Percentiles rank a stretch among this genome's conserved stretches.
phyloP scores from a whole-genome alignment of 1,140 invertebrate species.

The Polypedilum vanderplanki region DNA sequence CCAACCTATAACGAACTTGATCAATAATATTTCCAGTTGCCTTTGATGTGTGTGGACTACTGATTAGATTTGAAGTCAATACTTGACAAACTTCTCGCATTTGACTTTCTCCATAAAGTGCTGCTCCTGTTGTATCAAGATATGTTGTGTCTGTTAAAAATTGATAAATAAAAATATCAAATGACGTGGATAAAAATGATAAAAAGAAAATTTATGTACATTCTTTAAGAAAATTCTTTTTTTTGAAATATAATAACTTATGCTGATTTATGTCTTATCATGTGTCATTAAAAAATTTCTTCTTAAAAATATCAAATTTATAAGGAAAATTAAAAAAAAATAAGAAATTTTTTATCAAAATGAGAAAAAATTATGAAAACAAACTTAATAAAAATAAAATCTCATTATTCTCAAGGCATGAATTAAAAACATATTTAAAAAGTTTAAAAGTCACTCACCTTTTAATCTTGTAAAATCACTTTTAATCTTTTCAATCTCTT shows the following conservation, averaged over 20 bases:
- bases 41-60: conserved; percentile 84
- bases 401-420: background rate
- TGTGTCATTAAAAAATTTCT: too few relatives aligned
- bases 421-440: background rate
- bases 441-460: conserved; percentile 40
- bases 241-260: too few relatives aligned
- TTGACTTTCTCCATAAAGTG: conserved; percentile 71
- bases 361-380: too few relatives aligned
- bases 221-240: too few relatives aligned
- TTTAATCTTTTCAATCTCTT: conserved; percentile 45
- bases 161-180: conserved; percentile 30
- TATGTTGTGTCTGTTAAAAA: conserved; percentile 63
- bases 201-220: too few relatives aligned
- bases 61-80: conserved; percentile 64
- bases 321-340: too few relatives aligned
- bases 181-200: too few relatives aligned
- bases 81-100: conserved; percentile 58
- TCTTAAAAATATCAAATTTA: too few relatives aligned
- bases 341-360: too few relatives aligned
- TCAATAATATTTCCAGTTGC: conserved; percentile 72
- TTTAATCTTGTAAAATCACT: conserved; percentile 47
- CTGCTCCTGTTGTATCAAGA: conserved; percentile 84
- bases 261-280: too few relatives aligned
- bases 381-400: too few relatives aligned
- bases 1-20: conserved; percentile 66